Evolutionary conservation across 2,888 invertebrate genomes (phyloP).

Genomic region (Lithophane semibrunnea): DNA sequence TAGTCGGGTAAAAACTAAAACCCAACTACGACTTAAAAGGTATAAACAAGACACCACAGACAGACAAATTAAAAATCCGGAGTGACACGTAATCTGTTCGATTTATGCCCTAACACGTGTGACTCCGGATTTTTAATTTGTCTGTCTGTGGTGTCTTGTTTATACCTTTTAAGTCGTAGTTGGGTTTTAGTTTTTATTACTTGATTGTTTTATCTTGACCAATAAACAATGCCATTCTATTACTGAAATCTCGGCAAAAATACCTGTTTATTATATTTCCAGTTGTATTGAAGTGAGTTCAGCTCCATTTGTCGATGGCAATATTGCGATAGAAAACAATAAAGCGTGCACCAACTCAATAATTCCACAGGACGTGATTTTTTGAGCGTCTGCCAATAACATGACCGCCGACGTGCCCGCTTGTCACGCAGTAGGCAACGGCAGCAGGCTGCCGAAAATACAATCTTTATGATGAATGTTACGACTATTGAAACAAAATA

Average conservation of each 20-base stretch:
- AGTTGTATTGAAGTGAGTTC: slow-evolving; percentile 6
- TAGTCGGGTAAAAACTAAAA: no score
- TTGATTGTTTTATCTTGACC: no score
- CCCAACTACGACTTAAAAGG: no score
- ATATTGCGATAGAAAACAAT: slow-evolving; percentile 52
- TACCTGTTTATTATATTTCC: slow-evolving; percentile 10
- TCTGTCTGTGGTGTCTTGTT: no score
- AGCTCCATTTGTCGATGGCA: slow-evolving; percentile 40
- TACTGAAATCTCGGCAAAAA: slow-evolving; percentile 11
- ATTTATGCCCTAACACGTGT: no score
- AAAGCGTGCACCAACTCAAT: slow-evolving; percentile 60
- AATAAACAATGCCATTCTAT: slow-evolving; percentile 13
- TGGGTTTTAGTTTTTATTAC: no score
- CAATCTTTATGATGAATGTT: neutral
- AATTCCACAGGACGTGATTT: slow-evolving; percentile 47
- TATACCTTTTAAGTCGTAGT: no score
- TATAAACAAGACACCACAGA: no score
- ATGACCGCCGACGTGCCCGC: neutral
- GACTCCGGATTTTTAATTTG: no score
- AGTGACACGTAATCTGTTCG: no score
- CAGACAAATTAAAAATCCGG: no score
- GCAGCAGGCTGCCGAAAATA: slow-evolving; percentile 20
- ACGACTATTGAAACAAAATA: no score
- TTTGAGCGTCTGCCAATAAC: slow-evolving; percentile 47
- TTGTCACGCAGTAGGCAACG: neutral